Evolutionary conservation across 1,140 invertebrate genomes (phyloP), one percentile per base, ranked within the genome.

Genomic region (honey bee (Apis mellifera)): DNA sequence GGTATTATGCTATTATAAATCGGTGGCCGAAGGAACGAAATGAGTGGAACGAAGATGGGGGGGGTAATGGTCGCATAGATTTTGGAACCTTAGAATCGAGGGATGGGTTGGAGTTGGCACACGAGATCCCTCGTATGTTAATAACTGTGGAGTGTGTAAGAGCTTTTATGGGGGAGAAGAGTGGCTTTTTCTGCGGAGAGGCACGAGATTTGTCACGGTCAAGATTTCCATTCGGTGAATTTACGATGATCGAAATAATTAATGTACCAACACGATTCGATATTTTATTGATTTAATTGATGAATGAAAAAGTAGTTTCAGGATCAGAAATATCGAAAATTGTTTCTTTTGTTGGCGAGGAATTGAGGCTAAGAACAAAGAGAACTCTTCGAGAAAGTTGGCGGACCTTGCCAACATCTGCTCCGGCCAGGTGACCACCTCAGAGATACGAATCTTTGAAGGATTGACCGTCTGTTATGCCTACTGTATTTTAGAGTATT

Each of bases 1-100:
- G 19, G 48, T 69, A 82, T 82, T 60, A 42, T 66, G 15, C 73
- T 60, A 76, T 42, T 32, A 42, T 76, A 82, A 82, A 82, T 82
- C 42, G 79, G 54, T 82, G 79, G 79, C 79, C 26, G 26, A 82
- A 7, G 54, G 79, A 32, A 32, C 42, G 79, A 69, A 82, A 82
- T 76, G 79, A 82, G 79, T 62, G 76, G 32, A n/a, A n/a, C n/a
- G 76, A 76, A 64, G n/a, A 3, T 3, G 32, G 32, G 78, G 64
- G 69, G 79, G 79, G 72, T 82, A 82, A 82, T 82, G 79, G 79
- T 76, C 79, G 8, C 79, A 82, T 82, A 82, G 72, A 82, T 82
- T 69, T 68, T 64, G 13, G 8, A 21, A 76, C 42, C 54, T 82
- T 76, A 42, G 64, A 68, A 68, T 75, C 72, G 60, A 68, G 54